Conservation (phyloP, 1,140 invertebrate species). For the Solenopsis fugax region DNA sequence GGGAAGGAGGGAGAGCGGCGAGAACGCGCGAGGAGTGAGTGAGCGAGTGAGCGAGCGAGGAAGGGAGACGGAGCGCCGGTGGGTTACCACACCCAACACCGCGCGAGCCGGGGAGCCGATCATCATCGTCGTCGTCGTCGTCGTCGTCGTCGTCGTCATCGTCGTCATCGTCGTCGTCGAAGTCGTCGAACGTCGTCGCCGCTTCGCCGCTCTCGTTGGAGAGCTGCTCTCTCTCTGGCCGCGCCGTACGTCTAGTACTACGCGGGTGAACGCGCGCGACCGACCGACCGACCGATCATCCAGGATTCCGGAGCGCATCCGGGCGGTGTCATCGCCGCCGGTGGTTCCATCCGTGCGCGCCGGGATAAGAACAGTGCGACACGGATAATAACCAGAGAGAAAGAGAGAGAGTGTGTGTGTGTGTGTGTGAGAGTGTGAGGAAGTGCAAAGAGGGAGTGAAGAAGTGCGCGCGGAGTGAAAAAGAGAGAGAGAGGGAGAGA, state of each 20-base stretch:
- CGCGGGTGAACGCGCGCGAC: slow-evolving; percentile 57
- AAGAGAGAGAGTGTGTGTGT: background rate
- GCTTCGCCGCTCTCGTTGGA: slow-evolving; percentile 63
- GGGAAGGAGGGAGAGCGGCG: slow-evolving; percentile 42
- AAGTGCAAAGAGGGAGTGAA: background rate
- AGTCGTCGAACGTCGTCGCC: slow-evolving; percentile 69
- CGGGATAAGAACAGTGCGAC: background rate
- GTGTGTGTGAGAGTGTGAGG: too few species aligned
- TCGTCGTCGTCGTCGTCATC: slow-evolving; percentile 38
- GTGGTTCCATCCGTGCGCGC: slow-evolving; percentile 30
- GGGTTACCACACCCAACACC: slow-evolving; percentile 87
- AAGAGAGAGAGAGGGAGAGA: background rate
- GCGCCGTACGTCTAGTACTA: slow-evolving; percentile 41
- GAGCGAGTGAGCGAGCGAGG: slow-evolving; percentile 33
- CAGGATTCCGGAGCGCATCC: background rate
- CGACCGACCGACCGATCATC: too few species aligned
- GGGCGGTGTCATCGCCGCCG: background rate
- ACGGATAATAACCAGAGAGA: background rate
- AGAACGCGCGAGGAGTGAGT: slow-evolving; percentile 50
- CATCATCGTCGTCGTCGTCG: too few species aligned
- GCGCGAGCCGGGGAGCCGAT: slow-evolving; percentile 80
- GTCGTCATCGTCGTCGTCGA: slow-evolving; percentile 72
- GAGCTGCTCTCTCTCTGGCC: slow-evolving; percentile 40
- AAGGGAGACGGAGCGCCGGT: slow-evolving; percentile 78
- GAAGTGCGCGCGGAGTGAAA: background rate